phyloP scores from a whole-genome alignment of 2,797 vertebrate species.

The Artibeus lituratus region DNA sequence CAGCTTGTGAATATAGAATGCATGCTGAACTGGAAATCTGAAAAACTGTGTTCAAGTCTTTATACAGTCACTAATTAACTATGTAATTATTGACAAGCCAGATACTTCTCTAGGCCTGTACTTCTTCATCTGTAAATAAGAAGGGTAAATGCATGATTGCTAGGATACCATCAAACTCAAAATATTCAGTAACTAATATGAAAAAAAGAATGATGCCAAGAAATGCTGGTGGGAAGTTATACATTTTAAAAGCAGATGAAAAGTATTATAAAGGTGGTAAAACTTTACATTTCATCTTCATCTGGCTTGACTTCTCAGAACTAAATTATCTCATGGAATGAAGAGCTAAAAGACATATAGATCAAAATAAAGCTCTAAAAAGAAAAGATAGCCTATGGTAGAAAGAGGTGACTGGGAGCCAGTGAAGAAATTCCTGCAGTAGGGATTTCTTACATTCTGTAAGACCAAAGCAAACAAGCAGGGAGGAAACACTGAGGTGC shows the following conservation, averaged over 20 bases:
- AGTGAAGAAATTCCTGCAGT: neutral
- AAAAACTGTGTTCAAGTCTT: neutral
- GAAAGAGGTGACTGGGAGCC: neutral
- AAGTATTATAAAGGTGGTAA: neutral
- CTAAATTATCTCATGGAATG: constrained; percentile 48
- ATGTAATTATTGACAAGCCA: constrained; percentile 33
- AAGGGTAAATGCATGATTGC: neutral
- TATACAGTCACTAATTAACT: constrained; percentile 13
- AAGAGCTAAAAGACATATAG: constrained; percentile 39
- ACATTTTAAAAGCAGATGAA: constrained; percentile 27
- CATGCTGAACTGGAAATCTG: neutral
- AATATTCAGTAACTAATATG: neutral
- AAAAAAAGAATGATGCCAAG: neutral
- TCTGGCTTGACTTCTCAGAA: constrained; percentile 50
- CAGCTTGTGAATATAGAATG: neutral
- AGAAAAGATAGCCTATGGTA: constrained; percentile 51
- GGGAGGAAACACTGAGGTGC: neutral
- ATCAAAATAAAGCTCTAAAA: constrained; percentile 66
- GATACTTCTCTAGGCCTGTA: neutral
- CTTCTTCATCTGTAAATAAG: neutral
- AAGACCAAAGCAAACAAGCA: constrained; percentile 53
- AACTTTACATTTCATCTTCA: constrained; percentile 32
- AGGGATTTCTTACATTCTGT: constrained; percentile 49
- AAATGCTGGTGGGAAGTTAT: neutral
- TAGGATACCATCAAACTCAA: constrained; percentile 5